Evolutionary conservation across 2,888 invertebrate species (phyloP).

Genomic region (Ophonus ardosiacus): DNA sequence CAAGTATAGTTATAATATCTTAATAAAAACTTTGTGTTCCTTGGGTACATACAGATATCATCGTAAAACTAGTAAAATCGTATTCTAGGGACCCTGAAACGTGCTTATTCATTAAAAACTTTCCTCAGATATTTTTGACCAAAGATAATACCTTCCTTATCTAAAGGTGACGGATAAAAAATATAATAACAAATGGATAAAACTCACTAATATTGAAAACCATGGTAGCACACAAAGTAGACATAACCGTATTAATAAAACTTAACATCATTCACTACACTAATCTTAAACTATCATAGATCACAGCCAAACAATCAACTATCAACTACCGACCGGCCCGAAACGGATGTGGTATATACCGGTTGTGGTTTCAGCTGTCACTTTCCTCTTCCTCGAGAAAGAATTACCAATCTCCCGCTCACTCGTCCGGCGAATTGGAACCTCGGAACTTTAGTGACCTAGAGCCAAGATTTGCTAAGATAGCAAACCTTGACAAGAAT

Average conservation of each 20-base stretch:
- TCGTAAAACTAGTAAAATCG: too few relatives aligned
- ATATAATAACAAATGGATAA: too few relatives aligned
- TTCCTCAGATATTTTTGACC: too few relatives aligned
- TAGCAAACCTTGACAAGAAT: too few relatives aligned
- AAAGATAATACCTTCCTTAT: too few relatives aligned
- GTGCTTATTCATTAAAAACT: too few relatives aligned
- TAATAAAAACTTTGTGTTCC: too few relatives aligned
- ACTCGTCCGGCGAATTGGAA: neutral
- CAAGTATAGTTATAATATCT: too few relatives aligned
- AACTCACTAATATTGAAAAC: conserved; percentile 26
- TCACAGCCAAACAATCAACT: conserved; percentile 9
- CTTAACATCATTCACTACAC: neutral
- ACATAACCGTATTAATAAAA: neutral
- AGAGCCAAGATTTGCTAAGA: too few relatives aligned
- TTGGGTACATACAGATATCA: too few relatives aligned
- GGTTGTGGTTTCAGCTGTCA: neutral
- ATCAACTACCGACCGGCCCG: neutral
- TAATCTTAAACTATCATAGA: neutral
- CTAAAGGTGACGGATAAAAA: too few relatives aligned
- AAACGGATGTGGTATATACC: neutral
- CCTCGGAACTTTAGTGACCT: neutral
- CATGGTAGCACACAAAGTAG: conserved; percentile 37
- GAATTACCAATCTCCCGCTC: neutral
- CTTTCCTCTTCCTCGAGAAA: neutral
- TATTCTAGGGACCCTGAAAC: too few relatives aligned